Conservation (phyloP, 2,888 invertebrate species). For the Drosophila fungiperda region DNA sequence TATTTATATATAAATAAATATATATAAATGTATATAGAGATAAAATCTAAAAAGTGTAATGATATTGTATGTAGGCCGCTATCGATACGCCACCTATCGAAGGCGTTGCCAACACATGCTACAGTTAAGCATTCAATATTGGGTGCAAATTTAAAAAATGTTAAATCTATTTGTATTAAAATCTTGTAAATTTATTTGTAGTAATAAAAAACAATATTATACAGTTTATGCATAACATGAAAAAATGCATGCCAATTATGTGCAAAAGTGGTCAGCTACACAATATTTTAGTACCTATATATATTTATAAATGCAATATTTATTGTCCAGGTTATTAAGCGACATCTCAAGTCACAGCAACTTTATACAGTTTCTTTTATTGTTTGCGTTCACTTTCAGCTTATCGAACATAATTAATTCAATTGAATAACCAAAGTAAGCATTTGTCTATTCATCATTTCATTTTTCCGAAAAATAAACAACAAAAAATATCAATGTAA, state of each 20-base stretch:
- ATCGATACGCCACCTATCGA: conserved; percentile 16
- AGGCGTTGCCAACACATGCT: conserved; percentile 18
- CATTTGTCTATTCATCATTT: conserved; percentile 37
- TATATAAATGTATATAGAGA: neutral
- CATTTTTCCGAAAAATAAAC: conserved; percentile 49
- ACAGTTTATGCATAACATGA: conserved; percentile 49
- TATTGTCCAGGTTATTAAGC: conserved; percentile 68
- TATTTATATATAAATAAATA: neutral
- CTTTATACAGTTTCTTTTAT: conserved; percentile 47
- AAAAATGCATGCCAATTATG: conserved; percentile 46
- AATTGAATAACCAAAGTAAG: conserved; percentile 63
- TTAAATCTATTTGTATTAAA: neutral
- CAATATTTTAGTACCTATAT: conserved; percentile 21
- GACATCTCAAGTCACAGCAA: conserved; percentile 23
- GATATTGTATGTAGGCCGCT: neutral
- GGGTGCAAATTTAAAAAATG: conserved; percentile 3
- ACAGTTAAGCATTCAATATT: too few relatives aligned
- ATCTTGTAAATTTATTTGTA: conserved; percentile 58
- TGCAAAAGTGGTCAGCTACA: conserved; percentile 28
- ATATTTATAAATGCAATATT: conserved; percentile 35
- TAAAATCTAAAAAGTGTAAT: neutral
- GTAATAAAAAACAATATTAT: conserved; percentile 64
- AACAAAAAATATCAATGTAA: conserved; percentile 72
- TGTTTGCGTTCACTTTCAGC: conserved; percentile 51
- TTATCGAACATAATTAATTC: conserved; percentile 63